Evolutionary conservation across 2,888 invertebrate species (phyloP), one percentile per base, ranked within the genome.

Genomic region (Hydrotaea cyrtoneurina): DNA sequence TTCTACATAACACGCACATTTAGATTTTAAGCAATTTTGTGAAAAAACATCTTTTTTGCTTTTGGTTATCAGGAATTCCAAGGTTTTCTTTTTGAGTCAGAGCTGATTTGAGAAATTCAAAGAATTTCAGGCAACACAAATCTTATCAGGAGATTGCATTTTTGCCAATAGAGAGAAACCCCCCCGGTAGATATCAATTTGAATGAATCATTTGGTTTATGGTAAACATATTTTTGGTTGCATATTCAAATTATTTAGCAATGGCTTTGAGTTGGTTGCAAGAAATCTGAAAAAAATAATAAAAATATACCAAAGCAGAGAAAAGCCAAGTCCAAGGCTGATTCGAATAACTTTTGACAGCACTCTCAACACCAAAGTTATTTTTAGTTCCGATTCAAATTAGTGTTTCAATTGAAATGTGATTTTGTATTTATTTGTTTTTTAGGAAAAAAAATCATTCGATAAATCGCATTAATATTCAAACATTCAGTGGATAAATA

Each of bases 1-100:
- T 31, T 31, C 3, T 31, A 31, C 7, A 31, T 31, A 31, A 31
- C 31, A 31, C 31, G 31, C 31, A 31, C 31, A 31, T 31, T 31
- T 31, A 31, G 31, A 31, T 31, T 31, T 31, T 4, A 31, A 31
- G 31, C 31, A 31, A 31, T 4, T 31, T 31, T 2, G 3, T 31
- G 10, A 36, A 62, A 23, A 26, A 62, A 62, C 62, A 62, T 62
- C 62, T 62, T 62, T 62, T 31, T 62, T 31, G 23, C 26, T 39
- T 39, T 13, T 39, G 31, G 2, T 31, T 7, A 31, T 4, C 31
- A 31, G 62, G 62, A 62, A 62, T 62, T 62, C 62, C 15, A 62
- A 62, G n/a, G n/a, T 13, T 57, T 2, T 50, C 2, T 50, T 50
- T 50, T 50, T 15, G 13, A 50, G n/a, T 50, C 50, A 50, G n/a